Percentiles rank a stretch among this genome's conserved stretches.
Evolutionary conservation across 2,113 vertebrate genomes (phyloP).

Genomic region (Chaetodon trifascialis): DNA sequence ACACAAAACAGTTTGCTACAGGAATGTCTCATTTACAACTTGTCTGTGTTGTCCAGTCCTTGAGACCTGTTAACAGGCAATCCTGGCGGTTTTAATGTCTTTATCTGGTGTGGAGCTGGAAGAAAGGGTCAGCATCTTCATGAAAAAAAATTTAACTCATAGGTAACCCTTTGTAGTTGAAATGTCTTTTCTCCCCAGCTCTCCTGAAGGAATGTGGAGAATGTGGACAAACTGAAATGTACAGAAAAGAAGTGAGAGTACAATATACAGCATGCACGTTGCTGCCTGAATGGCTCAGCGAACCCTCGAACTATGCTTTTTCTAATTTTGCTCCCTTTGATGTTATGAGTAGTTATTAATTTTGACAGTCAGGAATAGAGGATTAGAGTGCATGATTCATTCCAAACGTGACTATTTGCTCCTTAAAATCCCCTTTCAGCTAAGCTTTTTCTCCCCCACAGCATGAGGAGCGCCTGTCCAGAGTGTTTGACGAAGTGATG

Average conservation of each 20-base stretch:
- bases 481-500: slow-evolving; percentile 80
- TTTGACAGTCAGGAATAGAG: not conserved
- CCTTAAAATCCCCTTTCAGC: not conserved
- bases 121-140: no score
- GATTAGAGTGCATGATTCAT: not conserved
- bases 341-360: not conserved
- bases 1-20: no score
- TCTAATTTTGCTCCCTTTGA: not conserved
- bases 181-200: no score
- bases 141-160: no score
- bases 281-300: not conserved
- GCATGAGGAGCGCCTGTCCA: slow-evolving; percentile 75
- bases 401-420: not conserved
- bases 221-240: not conserved
- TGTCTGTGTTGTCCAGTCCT: no score
- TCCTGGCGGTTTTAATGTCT: no score
- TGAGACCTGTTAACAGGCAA: no score
- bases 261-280: not conserved
- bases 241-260: not conserved
- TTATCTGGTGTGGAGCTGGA: no score
- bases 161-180: no score
- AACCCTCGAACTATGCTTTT: no score
- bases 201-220: no score
- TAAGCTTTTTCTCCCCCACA: slow-evolving; percentile 21
- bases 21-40: no score